Evolutionary conservation across 2,113 vertebrate species (phyloP).

Genomic region (Neopipo cinnamomea): DNA sequence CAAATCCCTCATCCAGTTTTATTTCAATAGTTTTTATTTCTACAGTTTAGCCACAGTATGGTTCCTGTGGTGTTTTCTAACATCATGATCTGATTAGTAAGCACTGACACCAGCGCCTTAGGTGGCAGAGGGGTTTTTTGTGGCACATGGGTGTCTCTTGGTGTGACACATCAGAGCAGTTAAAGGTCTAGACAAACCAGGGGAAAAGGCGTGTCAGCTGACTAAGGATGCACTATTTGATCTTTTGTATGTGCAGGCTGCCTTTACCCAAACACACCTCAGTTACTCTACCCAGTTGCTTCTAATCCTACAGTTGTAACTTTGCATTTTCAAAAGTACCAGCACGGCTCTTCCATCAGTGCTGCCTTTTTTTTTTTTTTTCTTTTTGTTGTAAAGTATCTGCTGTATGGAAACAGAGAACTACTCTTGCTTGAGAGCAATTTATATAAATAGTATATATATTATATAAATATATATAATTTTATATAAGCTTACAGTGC

Average conservation of each 20-base stretch:
- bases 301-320: not conserved
- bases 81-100: not conserved
- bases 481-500: not conserved
- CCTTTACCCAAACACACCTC: not conserved
- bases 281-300: not conserved
- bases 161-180: not conserved
- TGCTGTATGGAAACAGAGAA: not conserved
- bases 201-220: not conserved
- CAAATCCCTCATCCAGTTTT: not conserved
- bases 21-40: not conserved
- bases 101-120: not conserved
- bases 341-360: not conserved
- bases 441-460: no score
- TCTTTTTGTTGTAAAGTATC: not conserved
- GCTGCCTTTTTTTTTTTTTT: not conserved
- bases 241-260: not conserved
- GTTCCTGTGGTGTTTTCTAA: not conserved
- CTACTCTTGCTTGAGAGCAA: not conserved
- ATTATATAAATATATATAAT: no score
- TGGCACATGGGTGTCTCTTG: not conserved
- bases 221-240: not conserved
- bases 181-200: not conserved
- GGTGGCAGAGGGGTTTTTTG: not conserved
- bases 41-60: not conserved
- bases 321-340: not conserved